phyloP scores from a whole-genome alignment of 2,113 vertebrate genomes.

The Excalfactoria chinensis region DNA sequence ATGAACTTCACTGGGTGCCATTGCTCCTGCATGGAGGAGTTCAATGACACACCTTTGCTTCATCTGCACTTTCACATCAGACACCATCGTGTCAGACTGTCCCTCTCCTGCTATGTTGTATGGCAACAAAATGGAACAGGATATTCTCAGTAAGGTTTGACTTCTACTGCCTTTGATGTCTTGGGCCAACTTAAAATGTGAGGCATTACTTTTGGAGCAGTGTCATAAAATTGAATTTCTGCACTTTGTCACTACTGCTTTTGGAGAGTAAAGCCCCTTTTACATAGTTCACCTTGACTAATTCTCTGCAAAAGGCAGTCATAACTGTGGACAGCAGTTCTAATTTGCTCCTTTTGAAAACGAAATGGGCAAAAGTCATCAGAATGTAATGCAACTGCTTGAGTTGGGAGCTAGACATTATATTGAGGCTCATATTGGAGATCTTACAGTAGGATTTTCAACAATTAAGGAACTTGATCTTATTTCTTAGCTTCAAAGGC shows the following conservation, averaged over 20 bases:
- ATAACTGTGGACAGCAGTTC: neutral
- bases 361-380: neutral
- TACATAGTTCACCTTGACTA: neutral
- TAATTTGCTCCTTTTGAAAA: slow-evolving; percentile 10
- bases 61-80: too few relatives aligned
- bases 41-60: too few relatives aligned
- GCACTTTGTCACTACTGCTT: neutral
- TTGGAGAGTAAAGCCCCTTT: neutral
- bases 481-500: slow-evolving; percentile 20
- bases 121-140: too few relatives aligned
- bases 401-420: neutral
- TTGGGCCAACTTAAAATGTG: too few relatives aligned
- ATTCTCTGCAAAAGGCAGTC: neutral
- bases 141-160: too few relatives aligned
- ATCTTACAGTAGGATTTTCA: slow-evolving; percentile 2
- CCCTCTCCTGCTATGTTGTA: too few relatives aligned
- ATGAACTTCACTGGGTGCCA: too few relatives aligned
- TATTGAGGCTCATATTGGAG: neutral
- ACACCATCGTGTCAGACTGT: too few relatives aligned
- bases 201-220: too few relatives aligned
- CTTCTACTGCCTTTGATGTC: too few relatives aligned
- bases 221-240: neutral
- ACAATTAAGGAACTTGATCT: neutral
- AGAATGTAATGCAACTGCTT: neutral
- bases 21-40: too few relatives aligned